Evolutionary conservation across 2,888 invertebrate species (phyloP).

Genomic region (Ceramica pisi): DNA sequence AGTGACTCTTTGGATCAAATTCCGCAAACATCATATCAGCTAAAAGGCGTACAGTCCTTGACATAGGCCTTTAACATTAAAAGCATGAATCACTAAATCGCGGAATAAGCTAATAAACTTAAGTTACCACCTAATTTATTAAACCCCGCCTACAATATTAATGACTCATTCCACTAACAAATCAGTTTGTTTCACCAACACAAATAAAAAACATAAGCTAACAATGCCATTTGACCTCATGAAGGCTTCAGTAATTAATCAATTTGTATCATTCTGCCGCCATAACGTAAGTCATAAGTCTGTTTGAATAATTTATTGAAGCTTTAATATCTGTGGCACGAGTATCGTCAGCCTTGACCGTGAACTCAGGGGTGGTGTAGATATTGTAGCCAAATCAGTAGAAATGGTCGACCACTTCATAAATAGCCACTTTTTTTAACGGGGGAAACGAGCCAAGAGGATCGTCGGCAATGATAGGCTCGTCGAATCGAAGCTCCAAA

Average conservation of each 20-base stretch:
- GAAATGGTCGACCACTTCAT: too few relatives aligned
- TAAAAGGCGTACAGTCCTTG: neutral
- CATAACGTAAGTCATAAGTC: constrained; percentile 21
- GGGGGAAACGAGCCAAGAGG: too few relatives aligned
- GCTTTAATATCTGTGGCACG: constrained; percentile 12
- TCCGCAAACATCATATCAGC: neutral
- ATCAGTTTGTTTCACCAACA: constrained; percentile 38
- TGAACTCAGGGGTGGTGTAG: neutral
- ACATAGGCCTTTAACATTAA: neutral
- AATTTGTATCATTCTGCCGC: constrained; percentile 30
- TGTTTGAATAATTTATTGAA: constrained; percentile 45
- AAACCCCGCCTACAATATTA: constrained; percentile 14
- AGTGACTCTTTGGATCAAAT: too few relatives aligned
- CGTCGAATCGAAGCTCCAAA: too few relatives aligned
- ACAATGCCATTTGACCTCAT: constrained; percentile 25
- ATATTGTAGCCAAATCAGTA: neutral
- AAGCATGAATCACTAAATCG: constrained; percentile 33
- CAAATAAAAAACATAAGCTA: constrained; percentile 38
- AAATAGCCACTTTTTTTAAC: too few relatives aligned
- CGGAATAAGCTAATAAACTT: constrained; percentile 18
- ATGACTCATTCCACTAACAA: constrained; percentile 44
- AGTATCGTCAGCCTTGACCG: constrained; percentile 37
- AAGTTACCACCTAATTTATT: neutral
- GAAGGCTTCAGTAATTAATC: constrained; percentile 46
- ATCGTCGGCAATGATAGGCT: too few relatives aligned